Evolutionary conservation across 2,113 vertebrate species (phyloP), one percentile per base, ranked within the genome.

Genomic region (Periophthalmus modestus): DNA sequence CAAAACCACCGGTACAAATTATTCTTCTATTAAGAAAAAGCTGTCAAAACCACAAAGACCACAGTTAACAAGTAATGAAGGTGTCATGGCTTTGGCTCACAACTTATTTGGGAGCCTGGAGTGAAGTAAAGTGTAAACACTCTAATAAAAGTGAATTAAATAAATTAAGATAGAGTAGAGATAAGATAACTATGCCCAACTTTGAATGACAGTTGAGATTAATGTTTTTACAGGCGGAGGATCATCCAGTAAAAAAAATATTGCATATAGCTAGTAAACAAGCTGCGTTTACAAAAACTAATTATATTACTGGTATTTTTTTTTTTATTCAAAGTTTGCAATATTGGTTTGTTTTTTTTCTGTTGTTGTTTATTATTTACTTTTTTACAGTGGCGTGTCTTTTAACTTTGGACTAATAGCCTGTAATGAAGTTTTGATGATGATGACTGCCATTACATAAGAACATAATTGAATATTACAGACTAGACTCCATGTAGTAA

Each of bases 41-140:
- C 13, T 34, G 15, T 15, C 6, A 62, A 24, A 62, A 34, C 59
- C 59, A 34, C 59, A 58, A 50, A 75, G 61, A 54, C 52, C 7
- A 57, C 12, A 74, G 28, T 28, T 14, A 82, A 70, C 18, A 62
- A 12, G 15, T 50, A 39, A 62, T 10, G 33, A 23, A 10, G 14
- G 14, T 65, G 63, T 66, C 69, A 75, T 65, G 52, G 75, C 23
- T 66, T 69, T 78, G 76, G 65, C 59, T 72, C 15, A 18, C 54
- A 46, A 63, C 74, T 67, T 68, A 5, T 21, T 4, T 16, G 16
- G 19, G 36, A 18, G 21, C 18, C 39, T 71, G 54, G 3, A 33
- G 7, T 71, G 34, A 71, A 58, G 69, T 52, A 10, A 16, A 57
- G 1, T 39, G 62, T 65, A 65, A 65, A 65, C 43, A 65, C 18